A percentile compares a stretch with the other conserved stretches of the same genome.
Conservation (phyloP, 2,888 invertebrate genomes). For the Rambutsinella grinnellia region DNA sequence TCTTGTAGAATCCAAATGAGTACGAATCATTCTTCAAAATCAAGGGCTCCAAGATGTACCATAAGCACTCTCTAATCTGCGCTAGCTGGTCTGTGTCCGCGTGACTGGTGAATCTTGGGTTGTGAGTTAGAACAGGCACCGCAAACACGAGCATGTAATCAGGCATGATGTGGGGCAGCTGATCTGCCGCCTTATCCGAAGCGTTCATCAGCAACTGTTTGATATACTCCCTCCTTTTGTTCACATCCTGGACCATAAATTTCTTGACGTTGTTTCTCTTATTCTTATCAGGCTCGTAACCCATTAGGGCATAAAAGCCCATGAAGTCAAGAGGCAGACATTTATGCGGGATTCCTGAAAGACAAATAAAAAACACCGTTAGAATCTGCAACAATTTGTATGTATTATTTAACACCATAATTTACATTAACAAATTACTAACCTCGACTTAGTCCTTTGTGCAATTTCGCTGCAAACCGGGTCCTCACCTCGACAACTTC, state of each 20-base stretch:
- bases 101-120: conserved; percentile 84
- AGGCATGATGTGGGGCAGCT: conserved; percentile 90
- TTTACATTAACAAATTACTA: conserved; percentile 79
- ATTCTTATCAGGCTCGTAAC: conserved; percentile 87
- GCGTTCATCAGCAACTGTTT: conserved; percentile 82
- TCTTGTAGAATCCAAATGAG: conserved; percentile 95
- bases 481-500: conserved; percentile 78
- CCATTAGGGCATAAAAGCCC: conserved; percentile 93
- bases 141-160: conserved; percentile 98
- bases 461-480: conserved; percentile 89
- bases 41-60: conserved; percentile 94
- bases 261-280: conserved; percentile 79
- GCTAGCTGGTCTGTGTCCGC: conserved; percentile 81
- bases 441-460: conserved; percentile 87
- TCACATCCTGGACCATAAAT: conserved; percentile 90
- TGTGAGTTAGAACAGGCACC: conserved; percentile 95
- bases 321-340: conserved; percentile 96
- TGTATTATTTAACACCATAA: background rate
- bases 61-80: conserved; percentile 80
- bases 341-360: conserved; percentile 44
- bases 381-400: background rate
- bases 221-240: conserved; percentile 90
- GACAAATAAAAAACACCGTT: too few species aligned
- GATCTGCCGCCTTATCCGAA: conserved; percentile 80
- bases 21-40: conserved; percentile 94